Percentiles rank a stretch among this genome's conserved stretches.
Evolutionary conservation across 2,797 vertebrate genomes (phyloP).

Genomic region (Pteropus rufus): DNA sequence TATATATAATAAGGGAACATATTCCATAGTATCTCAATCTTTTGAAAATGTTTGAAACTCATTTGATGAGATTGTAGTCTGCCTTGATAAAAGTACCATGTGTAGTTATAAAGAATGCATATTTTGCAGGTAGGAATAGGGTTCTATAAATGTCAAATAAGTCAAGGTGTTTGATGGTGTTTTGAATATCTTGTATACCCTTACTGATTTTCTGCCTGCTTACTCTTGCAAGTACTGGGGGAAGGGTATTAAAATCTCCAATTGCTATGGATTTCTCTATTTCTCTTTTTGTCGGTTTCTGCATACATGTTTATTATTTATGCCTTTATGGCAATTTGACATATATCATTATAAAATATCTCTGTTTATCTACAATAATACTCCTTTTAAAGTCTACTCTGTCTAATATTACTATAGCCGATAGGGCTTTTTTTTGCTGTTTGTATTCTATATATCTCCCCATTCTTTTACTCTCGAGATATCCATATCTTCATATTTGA

Average conservation of each 20-base stretch:
- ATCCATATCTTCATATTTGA: neutral
- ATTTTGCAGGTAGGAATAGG: neutral
- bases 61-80: neutral
- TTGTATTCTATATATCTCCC: neutral
- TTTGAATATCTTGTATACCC: neutral
- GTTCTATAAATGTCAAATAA: neutral
- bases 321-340: neutral
- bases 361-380: neutral
- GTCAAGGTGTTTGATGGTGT: neutral
- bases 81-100: neutral
- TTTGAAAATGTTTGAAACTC: conserved; percentile 5
- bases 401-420: neutral
- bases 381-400: neutral
- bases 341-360: conserved; percentile 2
- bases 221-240: neutral
- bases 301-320: neutral
- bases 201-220: neutral
- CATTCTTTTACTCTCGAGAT: neutral
- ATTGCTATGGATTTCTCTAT: neutral
- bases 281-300: neutral
- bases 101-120: neutral
- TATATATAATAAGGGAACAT: neutral
- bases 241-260: neutral
- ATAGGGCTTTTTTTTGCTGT: neutral
- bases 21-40: neutral